Conservation (phyloP, 2,888 invertebrate genomes). For the Meloe dianella region DNA sequence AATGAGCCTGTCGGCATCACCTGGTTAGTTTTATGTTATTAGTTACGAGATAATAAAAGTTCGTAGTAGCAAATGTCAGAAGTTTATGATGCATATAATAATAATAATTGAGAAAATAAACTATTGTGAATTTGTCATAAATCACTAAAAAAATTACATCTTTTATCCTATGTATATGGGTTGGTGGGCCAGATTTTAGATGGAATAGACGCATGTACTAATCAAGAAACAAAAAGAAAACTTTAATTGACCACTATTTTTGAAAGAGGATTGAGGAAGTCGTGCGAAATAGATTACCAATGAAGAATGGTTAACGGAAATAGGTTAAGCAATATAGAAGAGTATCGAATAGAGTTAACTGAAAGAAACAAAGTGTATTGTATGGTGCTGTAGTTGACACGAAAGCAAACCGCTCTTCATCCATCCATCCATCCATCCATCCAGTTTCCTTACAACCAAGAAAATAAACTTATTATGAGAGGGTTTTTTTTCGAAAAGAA, state of each 20-base stretch:
- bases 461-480: slow-evolving; percentile 4
- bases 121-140: background rate
- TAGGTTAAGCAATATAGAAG: background rate
- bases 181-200: too few relatives aligned
- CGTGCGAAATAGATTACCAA: background rate
- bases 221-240: too few relatives aligned
- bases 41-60: slow-evolving; percentile 4
- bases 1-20: background rate
- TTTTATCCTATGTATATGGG: too few relatives aligned
- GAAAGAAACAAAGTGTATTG: slow-evolving; percentile 9
- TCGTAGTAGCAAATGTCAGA: background rate
- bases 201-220: too few relatives aligned
- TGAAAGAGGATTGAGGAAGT: background rate
- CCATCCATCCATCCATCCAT: background rate
- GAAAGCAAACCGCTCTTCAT: background rate
- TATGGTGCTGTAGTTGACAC: slow-evolving; percentile 5
- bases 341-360: background rate
- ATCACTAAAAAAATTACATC: background rate
- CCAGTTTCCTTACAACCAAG: slow-evolving; percentile 3
- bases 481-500: slow-evolving; percentile 13
- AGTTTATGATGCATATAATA: background rate
- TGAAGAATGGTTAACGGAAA: background rate
- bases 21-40: background rate
- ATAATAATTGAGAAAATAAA: background rate
- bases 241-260: background rate